Conservation (phyloP, 2,797 vertebrate genomes). For the Propithecus perrieri region DNA sequence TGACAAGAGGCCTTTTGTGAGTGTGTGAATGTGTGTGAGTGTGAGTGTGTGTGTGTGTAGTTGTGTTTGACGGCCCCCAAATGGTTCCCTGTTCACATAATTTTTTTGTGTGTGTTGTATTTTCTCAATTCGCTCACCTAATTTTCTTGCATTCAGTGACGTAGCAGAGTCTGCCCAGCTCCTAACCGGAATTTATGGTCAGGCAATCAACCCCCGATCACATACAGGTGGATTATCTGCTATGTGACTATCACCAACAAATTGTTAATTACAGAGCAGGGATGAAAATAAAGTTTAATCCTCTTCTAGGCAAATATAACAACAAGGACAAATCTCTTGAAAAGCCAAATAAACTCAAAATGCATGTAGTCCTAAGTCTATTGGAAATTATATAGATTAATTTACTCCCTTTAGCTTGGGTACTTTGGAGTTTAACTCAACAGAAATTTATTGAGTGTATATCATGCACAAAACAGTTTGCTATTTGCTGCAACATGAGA, state of each 20-base stretch:
- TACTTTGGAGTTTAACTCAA: neutral
- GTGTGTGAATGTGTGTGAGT: neutral
- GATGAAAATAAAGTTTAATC: neutral
- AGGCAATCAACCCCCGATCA: neutral
- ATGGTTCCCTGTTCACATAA: neutral
- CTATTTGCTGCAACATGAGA: rapidly evolving
- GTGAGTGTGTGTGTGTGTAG: neutral
- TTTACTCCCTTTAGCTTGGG: neutral
- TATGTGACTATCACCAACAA: neutral
- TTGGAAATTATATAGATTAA: neutral
- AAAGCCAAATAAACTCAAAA: neutral
- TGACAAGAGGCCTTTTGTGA: neutral
- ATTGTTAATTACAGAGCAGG: neutral
- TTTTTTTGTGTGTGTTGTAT: neutral
- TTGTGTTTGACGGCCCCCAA: neutral
- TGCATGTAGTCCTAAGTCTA: neutral
- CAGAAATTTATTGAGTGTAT: neutral
- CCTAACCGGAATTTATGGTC: neutral
- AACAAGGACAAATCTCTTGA: neutral
- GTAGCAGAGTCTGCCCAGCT: rapidly evolving
- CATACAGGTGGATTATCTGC: neutral
- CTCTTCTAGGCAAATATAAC: neutral
- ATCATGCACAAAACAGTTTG: neutral
- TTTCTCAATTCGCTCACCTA: neutral
- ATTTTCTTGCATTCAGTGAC: neutral